phyloP scores from a whole-genome alignment of 2,113 vertebrate species.

The Microcebus murinus region DNA sequence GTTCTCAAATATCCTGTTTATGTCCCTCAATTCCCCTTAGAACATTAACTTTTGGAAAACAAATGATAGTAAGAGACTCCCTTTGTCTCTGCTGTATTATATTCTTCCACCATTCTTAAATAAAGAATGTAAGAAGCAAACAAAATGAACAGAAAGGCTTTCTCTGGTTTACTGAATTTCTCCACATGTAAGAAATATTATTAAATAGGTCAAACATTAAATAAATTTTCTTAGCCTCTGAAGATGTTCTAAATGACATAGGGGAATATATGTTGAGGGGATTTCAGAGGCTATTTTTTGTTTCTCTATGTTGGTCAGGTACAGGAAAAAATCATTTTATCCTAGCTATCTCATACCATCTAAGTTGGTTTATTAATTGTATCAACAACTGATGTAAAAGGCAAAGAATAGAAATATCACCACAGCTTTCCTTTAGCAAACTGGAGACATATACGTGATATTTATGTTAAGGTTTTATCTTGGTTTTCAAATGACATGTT shows the following conservation, averaged over 20 bases:
- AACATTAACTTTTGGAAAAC: not conserved
- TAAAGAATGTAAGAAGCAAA: not conserved
- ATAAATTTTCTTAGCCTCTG: not conserved
- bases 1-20: not conserved
- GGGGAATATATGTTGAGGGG: fast-evolving
- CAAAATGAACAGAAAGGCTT: not conserved
- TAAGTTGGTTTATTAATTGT: not conserved
- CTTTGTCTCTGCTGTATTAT: not conserved
- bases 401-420: not conserved
- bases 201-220: not conserved
- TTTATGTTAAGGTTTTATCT: not conserved
- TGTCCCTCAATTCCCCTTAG: not conserved
- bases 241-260: not conserved
- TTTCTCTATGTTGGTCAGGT: not conserved
- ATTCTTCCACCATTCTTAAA: not conserved
- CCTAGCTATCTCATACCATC: not conserved
- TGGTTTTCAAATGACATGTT: conserved; percentile 18
- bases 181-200: not conserved
- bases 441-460: not conserved
- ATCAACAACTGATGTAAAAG: not conserved
- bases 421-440: not conserved
- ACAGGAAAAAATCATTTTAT: not conserved
- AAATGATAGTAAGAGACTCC: not conserved
- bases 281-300: not conserved
- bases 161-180: not conserved